Conservation (phyloP, 2,113 vertebrate species). For the Ariopsis seemanni region DNA sequence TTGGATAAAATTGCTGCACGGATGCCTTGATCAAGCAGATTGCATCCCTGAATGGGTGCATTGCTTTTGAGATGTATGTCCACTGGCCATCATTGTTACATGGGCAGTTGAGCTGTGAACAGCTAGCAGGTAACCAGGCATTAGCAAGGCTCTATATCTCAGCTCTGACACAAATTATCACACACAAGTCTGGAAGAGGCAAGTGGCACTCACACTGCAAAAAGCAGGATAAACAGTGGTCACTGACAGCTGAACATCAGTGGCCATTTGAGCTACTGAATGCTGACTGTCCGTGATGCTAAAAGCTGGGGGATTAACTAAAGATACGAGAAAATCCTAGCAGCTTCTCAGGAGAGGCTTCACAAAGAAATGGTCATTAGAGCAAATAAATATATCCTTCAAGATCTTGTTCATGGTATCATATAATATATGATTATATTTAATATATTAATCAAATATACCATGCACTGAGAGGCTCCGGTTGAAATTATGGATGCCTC, state of each 20-base stretch:
- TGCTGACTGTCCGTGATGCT: not conserved
- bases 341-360: slow-evolving; percentile 3
- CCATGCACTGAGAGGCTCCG: too few species aligned
- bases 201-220: slow-evolving; percentile 11
- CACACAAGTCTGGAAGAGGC: slow-evolving; percentile 6
- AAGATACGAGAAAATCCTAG: not conserved
- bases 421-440: too few species aligned
- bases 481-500: too few species aligned
- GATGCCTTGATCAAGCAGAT: not conserved
- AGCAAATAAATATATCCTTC: not conserved
- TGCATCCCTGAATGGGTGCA: slow-evolving; percentile 21
- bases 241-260: slow-evolving; percentile 47
- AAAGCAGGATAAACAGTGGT: slow-evolving; percentile 40
- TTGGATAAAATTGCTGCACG: slow-evolving; percentile 43
- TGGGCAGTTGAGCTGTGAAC: slow-evolving; percentile 21
- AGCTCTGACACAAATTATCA: slow-evolving; percentile 51
- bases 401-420: not conserved
- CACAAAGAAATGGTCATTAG: not conserved
- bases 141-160: slow-evolving; percentile 27
- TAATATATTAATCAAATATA: too few species aligned
- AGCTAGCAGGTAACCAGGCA: slow-evolving; percentile 9
- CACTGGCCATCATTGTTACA: slow-evolving; percentile 31
- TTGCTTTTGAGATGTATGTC: slow-evolving; percentile 29
- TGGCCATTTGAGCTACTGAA: slow-evolving; percentile 35
- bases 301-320: slow-evolving; percentile 9